A percentile compares a stretch with the other conserved stretches of the same genome.
phyloP scores from a whole-genome alignment of 2,888 invertebrate species.

The Hydroisotoma schaefferi region DNA sequence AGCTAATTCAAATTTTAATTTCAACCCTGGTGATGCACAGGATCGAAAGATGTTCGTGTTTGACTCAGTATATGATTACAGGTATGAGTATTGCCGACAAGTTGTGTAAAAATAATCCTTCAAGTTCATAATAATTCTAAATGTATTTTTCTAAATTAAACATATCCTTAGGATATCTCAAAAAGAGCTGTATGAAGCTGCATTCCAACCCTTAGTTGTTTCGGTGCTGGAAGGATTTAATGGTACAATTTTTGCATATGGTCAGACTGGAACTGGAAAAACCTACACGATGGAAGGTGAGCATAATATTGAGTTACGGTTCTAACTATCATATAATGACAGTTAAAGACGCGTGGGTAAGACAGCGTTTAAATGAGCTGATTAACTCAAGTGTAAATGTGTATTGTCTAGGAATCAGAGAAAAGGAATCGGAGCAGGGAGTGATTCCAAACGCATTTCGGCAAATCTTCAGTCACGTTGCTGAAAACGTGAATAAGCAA shows the following conservation, averaged over 20 bases:
- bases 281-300: conserved; percentile 99
- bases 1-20: conserved; percentile 21
- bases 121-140: too few relatives aligned
- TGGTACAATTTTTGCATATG: conserved; percentile 74
- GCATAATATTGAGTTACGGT: too few relatives aligned
- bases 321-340: too few relatives aligned
- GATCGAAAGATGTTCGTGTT: conserved; percentile 83
- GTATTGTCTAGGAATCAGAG: conserved; percentile 60
- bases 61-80: conserved; percentile 86
- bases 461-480: conserved; percentile 93
- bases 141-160: too few relatives aligned
- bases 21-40: conserved; percentile 30
- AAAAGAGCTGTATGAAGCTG: too few relatives aligned
- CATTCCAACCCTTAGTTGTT: conserved; percentile 91
- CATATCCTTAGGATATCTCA: too few relatives aligned
- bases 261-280: conserved; percentile 83
- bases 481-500: conserved; percentile 60
- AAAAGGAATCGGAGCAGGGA: conserved; percentile 69
- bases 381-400: too few relatives aligned
- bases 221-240: conserved; percentile 96
- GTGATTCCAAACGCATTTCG: conserved; percentile 95
- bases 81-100: background rate
- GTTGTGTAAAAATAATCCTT: too few relatives aligned
- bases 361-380: too few relatives aligned
- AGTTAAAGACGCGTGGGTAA: too few relatives aligned